Base-by-base conservation (phyloP, 2,113 vertebrate genomes). In the Hippocampus guttulatus region DNA sequence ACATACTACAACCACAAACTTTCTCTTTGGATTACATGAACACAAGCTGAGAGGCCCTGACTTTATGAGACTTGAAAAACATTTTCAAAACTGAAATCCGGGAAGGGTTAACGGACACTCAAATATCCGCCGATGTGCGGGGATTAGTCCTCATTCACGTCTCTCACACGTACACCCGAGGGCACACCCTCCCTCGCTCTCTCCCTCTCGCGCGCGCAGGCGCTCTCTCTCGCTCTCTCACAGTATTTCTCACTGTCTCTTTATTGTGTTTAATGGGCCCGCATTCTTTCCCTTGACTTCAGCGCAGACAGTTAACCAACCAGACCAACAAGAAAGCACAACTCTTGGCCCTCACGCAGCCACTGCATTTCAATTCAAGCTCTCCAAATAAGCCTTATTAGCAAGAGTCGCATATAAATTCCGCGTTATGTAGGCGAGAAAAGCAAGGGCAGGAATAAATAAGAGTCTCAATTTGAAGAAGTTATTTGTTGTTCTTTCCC, bases 271-370 rank as follows among this genome's bases (percentile, higher is more conserved):
- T 75, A 76, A 80, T 79, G 81, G 74, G 70, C 76, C 60, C 10
- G 3, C 79, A 86, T 88, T 85, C 78, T 87, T 85, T 79, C 67
- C 64, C 64, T 84, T 80, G 30, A 64, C 82, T 75, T 40, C 8
- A 5, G 60, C 64, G 27, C 69, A 67, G 73, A 67, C 66, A 83
- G 73, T 84, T 52, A 62, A 86, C 86, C 67, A 75, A 88, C 85
- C 84, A 84, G 85, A 84, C 63, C 63, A 67, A 81, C 85, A 0
- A 72, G 83, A 78, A 81, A 74, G 70, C 51, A 81, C 49, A 80
- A 77, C 64, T 74, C 54, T 33, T 64, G 57, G 72, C 60, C 75
- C 67, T 55, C 71, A 70, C 76, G 75, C 84, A 64, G 73, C 67
- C 80, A 25, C 52, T 40, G 25, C 38, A 20, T 65, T 65, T 45